phyloP scores from a whole-genome alignment of 2,797 vertebrate genomes.

The Oreortyx pictus region DNA sequence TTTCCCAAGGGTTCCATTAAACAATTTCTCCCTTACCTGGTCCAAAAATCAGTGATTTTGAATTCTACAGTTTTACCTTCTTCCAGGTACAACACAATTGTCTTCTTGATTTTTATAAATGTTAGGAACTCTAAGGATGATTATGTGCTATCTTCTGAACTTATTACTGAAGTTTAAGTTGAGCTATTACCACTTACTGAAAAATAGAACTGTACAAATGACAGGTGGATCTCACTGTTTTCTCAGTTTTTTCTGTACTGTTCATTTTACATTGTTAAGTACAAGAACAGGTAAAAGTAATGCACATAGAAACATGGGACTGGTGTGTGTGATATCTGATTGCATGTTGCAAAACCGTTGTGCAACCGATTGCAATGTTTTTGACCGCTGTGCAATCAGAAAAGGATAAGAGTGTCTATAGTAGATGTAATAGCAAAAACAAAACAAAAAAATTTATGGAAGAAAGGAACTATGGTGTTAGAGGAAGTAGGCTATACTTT shows the following conservation, averaged over 20 bases:
- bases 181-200: not conserved
- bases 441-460: not conserved
- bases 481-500: not conserved
- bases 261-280: not conserved
- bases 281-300: not conserved
- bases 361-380: not conserved
- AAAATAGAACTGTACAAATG: not conserved
- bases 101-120: not conserved
- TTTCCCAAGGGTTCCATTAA: not conserved
- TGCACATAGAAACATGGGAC: not conserved
- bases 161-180: not conserved
- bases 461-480: not conserved
- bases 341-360: not conserved
- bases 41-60: not conserved
- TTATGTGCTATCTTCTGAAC: not conserved
- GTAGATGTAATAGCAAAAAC: too few species aligned
- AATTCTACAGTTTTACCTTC: not conserved
- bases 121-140: not conserved
- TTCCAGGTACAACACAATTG: not conserved
- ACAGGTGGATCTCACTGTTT: not conserved
- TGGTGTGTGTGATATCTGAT: not conserved
- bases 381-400: not conserved
- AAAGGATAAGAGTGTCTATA: not conserved
- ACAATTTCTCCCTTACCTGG: not conserved
- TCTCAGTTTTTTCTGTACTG: not conserved